Evolutionary conservation across 2,888 invertebrate genomes (phyloP).

Genomic region (Patella depressa): DNA sequence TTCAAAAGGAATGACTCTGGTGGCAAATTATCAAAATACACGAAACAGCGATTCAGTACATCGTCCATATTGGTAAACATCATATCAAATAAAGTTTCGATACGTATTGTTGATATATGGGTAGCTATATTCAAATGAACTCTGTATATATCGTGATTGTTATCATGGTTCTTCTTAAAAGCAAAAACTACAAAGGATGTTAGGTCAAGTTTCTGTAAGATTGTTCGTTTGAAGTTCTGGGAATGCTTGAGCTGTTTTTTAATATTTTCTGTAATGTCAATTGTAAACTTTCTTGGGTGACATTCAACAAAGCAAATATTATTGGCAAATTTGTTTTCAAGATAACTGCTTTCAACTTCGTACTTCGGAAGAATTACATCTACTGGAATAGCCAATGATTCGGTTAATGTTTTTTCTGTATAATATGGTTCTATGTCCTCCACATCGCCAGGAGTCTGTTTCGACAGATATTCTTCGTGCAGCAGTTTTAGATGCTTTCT

Average conservation of each 20-base stretch:
- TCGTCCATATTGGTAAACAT: not conserved
- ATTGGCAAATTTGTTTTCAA: not conserved
- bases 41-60: not conserved
- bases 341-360: not conserved
- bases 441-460: too few species aligned
- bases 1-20: not conserved
- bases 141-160: slow-evolving; percentile 27
- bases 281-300: slow-evolving; percentile 47
- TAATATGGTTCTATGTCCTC: not conserved
- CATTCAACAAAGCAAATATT: slow-evolving; percentile 27
- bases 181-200: slow-evolving; percentile 31
- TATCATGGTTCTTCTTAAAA: slow-evolving; percentile 28
- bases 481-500: not conserved
- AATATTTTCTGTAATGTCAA: slow-evolving; percentile 43
- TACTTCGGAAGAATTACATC: not conserved
- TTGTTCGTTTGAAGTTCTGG: not conserved
- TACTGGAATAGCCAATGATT: not conserved
- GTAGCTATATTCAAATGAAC: slow-evolving; percentile 26
- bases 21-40: not conserved
- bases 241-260: slow-evolving; percentile 16
- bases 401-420: not conserved
- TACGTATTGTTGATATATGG: slow-evolving; percentile 9
- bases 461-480: not conserved
- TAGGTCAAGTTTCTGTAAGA: not conserved
- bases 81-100: slow-evolving; percentile 14